Percentiles rank a stretch among this genome's conserved stretches.
phyloP scores from a whole-genome alignment of 1,140 invertebrate genomes.

The Macrosteles quadrilineatus region DNA sequence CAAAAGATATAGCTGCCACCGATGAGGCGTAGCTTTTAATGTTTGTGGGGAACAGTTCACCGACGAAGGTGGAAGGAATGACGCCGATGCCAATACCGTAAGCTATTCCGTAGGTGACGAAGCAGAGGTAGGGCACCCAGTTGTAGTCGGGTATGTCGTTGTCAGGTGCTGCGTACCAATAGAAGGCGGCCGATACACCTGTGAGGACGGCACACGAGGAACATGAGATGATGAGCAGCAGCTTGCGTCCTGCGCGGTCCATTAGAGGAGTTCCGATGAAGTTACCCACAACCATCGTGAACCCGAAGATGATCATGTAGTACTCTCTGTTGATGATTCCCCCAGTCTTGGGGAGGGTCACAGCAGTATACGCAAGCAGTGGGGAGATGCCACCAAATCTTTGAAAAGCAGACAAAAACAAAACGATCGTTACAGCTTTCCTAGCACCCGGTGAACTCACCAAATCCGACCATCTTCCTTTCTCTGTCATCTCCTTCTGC shows the following conservation, averaged over 20 bases:
- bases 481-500: conserved; percentile 37
- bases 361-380: conserved; percentile 41
- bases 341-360: conserved; percentile 39
- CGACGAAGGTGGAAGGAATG: conserved; percentile 37
- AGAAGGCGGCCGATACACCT: conserved; percentile 36
- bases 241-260: conserved; percentile 50
- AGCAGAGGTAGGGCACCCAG: conserved; percentile 37
- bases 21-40: conserved; percentile 36
- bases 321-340: conserved; percentile 27
- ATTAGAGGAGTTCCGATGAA: conserved; percentile 42
- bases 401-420: conserved; percentile 39
- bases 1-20: conserved; percentile 36
- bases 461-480: conserved; percentile 37
- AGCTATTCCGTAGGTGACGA: conserved; percentile 33
- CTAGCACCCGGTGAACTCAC: conserved; percentile 32
- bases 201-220: conserved; percentile 28
- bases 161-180: conserved; percentile 16
- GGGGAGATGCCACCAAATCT: conserved; percentile 39
- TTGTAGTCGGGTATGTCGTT: conserved; percentile 8
- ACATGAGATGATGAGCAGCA: conserved; percentile 56
- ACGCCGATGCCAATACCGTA: conserved; percentile 37
- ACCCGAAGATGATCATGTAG: conserved; percentile 36
- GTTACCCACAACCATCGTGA: conserved; percentile 41
- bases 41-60: conserved; percentile 37
- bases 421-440: conserved; percentile 39